Evolutionary conservation across 2,797 vertebrate species (phyloP).

Genomic region (Artibeus lituratus): DNA sequence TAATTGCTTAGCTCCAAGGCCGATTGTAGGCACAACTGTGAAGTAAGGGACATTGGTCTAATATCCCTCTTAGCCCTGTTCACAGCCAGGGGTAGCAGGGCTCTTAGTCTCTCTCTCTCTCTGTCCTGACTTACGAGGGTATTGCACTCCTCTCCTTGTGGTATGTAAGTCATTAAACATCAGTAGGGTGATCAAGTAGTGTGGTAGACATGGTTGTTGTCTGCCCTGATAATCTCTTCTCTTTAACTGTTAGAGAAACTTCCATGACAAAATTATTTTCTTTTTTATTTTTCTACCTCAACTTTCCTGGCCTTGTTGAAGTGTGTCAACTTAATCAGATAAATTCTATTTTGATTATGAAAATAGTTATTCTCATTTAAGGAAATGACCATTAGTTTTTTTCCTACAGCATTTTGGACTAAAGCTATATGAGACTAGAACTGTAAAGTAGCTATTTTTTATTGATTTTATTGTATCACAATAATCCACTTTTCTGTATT

Average conservation of each 20-base stretch:
- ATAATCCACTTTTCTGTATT: constrained; percentile 27
- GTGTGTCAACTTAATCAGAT: not conserved
- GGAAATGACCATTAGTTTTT: not conserved
- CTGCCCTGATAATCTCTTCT: not conserved
- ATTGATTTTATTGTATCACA: constrained; percentile 30
- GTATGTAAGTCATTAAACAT: not conserved
- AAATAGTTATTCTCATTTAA: constrained; percentile 30
- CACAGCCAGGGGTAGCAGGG: not conserved
- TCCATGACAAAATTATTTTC: not conserved
- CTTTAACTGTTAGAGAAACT: constrained; percentile 11
- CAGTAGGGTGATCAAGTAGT: not conserved
- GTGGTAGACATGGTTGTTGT: not conserved
- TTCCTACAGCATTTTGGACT: not conserved
- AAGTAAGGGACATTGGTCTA: not conserved
- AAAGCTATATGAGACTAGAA: constrained; percentile 1
- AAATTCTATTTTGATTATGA: constrained; percentile 39
- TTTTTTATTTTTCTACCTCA: constrained; percentile 22
- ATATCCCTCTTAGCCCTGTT: not conserved
- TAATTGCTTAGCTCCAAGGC: not conserved
- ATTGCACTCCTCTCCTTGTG: not conserved
- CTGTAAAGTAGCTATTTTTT: not conserved
- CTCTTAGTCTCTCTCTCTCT: not conserved
- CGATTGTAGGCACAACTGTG: not conserved
- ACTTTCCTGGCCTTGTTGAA: not conserved
- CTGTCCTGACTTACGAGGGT: not conserved